Base-by-base conservation (phyloP, 1,140 invertebrate genomes). In the Neodiprion lecontei region DNA sequence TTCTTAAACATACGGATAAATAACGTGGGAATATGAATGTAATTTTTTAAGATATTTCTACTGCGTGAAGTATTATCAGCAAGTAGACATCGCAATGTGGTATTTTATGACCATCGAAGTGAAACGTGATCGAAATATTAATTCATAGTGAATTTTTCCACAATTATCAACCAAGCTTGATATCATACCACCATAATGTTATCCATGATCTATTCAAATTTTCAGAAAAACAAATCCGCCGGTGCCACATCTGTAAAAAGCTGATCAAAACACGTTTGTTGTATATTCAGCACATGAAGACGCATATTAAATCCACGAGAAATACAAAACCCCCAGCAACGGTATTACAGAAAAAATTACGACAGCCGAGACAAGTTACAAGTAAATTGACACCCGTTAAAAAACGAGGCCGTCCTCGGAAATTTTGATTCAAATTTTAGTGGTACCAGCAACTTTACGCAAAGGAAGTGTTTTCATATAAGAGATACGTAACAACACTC, bases 191-290 rank as follows among this genome's bases (percentile, higher is more conserved):
- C 28, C 5, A 40, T 40, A 40, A 40, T 40, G 1, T 40, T 40
- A 40, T 40, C 1, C 5, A 3, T 5, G 5, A 2, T 5, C 28
- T 40, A 40, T 40, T 69, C 7, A 21, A 74, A 9, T 70, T 80
- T 76, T 14, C 70, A 82, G 80, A 83, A 61, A 71, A 78, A 66
- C 75, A 78, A 61, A 70, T 78, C 40, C 80, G 72, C 9, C 79
- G 74, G 48, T 83, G 82, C 67, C 79, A 79, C 23, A 75, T 79
- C 23, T 83, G 82, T 40, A 79, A 80, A 50, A 81, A 83, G 68
- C 21, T 79, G 9, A 81, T 82, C 12, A 80, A 72, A 72, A 82
- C 82, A 11, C 77, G 77, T 66, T 66, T 79, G 12, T 70, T 79
- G 5, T 83, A 79, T 70, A 70, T 81, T 23, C 79, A 71, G n/a